Evolutionary conservation across 2,113 vertebrate species (phyloP), one percentile per base, ranked within the genome.

Genomic region (Oncorhynchus tshawytscha): DNA sequence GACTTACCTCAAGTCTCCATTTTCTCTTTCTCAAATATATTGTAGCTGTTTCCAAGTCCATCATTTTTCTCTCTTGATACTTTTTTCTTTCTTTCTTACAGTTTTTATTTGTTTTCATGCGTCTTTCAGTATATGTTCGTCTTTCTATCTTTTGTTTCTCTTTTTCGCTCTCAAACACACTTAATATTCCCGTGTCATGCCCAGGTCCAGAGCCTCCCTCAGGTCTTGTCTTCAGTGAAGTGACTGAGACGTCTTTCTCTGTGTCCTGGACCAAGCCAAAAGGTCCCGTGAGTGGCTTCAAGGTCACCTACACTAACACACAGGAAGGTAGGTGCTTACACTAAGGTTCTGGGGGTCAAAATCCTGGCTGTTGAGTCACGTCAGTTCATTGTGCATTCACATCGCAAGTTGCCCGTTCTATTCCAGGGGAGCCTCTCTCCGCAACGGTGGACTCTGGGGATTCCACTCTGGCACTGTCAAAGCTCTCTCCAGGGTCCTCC

Each of bases 361-460:
- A 29, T 66, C 22, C 25, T 66, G 22, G n/a, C 20, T 66, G 64
- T 13, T 3, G 62, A 65, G 25, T 66, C 64, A 54, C 51, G 5
- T 54, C 51, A 18, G 51, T 54, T 54, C 16, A 5, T 16, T 54
- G 51, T 54, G 13, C 29, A 13, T 65, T 31, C 29, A 67, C 16
- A 67, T 29, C 65, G 7, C 1, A 16, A 49, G 18, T 13, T 66
- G 64, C 68, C 54, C 67, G 8, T 67, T 57, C 60, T 57, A 9
- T n/a, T 59, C 57, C 83, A 96, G 96, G 93, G 2, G 95, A 96
- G 78, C 95, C 95, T 0, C 85, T 88, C 27, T 96, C 95, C 0
- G 74, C 93, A 51, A 80, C 81, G 0, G 83, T 95, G 73, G 90
- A 89, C 2, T 90, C 93, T 0, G 64, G 64, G 5, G 51, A 89